phyloP scores from a whole-genome alignment of 1,140 invertebrate species.

The Lucilia cuprina region DNA sequence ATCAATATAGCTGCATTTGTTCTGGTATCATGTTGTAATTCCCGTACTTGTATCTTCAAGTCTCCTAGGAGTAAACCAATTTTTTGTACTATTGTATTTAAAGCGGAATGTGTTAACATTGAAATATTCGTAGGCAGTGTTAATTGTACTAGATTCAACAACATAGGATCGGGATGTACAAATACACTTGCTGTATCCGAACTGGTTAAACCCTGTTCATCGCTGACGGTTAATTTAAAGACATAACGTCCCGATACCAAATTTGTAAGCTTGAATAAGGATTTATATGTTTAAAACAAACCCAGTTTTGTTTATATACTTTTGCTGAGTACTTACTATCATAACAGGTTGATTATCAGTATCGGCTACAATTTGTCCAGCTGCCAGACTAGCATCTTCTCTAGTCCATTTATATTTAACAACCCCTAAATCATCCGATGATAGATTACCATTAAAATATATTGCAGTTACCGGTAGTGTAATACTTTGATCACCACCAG shows the following conservation, averaged over 20 bases:
- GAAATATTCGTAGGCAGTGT: constrained; percentile 77
- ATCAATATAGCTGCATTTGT: constrained; percentile 69
- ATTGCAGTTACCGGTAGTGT: constrained; percentile 78
- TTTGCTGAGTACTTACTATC: constrained; percentile 67
- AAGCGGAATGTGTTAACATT: constrained; percentile 56
- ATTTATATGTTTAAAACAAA: not conserved
- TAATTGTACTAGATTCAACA: constrained; percentile 81
- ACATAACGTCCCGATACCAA: constrained; percentile 86
- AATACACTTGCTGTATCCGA: constrained; percentile 85
- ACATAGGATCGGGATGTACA: constrained; percentile 81
- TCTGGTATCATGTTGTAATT: constrained; percentile 69
- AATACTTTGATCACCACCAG: constrained; percentile 82
- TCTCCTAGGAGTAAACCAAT: constrained; percentile 73
- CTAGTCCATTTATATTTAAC: constrained; percentile 85
- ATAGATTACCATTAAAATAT: constrained; percentile 83
- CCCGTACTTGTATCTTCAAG: constrained; percentile 70
- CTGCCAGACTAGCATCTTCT: constrained; percentile 80
- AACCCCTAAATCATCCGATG: constrained; percentile 87
- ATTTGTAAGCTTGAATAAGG: constrained; percentile 73
- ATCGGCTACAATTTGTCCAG: constrained; percentile 78
- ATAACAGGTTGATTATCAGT: constrained; percentile 79
- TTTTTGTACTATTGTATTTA: constrained; percentile 65
- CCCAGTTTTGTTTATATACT: too few relatives aligned
- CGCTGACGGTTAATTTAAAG: constrained; percentile 86
- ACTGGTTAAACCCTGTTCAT: constrained; percentile 84